Conservation (phyloP, 1,140 invertebrate species). For the Drosophila quadrilineata region DNA sequence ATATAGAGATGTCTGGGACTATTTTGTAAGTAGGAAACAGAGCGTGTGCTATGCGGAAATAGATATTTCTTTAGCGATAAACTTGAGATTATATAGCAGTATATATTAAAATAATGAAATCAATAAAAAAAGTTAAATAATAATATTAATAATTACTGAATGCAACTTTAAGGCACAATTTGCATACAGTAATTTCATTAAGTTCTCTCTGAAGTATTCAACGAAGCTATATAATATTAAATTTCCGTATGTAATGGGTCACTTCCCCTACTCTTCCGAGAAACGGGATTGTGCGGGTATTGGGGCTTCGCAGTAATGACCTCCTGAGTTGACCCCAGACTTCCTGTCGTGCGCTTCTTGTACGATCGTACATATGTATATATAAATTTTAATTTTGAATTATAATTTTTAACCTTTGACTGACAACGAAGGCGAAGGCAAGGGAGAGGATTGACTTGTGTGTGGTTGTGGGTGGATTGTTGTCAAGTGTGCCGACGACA, state of each 20-base stretch:
- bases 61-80: neutral
- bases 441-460: neutral
- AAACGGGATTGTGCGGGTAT: too few species aligned
- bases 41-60: conserved; percentile 29
- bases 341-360: conserved; percentile 59
- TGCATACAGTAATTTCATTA: too few species aligned
- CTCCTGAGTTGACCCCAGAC: conserved; percentile 57
- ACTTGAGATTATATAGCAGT: too few species aligned
- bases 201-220: too few species aligned
- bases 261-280: too few species aligned
- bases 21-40: conserved; percentile 2
- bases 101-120: too few species aligned
- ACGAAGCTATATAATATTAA: too few species aligned
- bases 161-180: too few species aligned
- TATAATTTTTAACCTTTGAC: conserved; percentile 77
- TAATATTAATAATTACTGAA: too few species aligned
- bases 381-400: conserved; percentile 57
- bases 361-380: conserved; percentile 3
- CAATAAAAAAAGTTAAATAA: too few species aligned
- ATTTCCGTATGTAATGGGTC: too few species aligned
- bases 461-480: conserved; percentile 24
- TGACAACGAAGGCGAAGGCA: conserved; percentile 19
- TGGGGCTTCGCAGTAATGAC: conserved; percentile 35
- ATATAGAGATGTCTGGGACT: neutral
- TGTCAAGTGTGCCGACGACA: conserved; percentile 27